These are phyloP conservation scores for Dipus sagitta DNA, from an alignment of 2,797 vertebrate species.

Conservation along the genomic window DNA sequence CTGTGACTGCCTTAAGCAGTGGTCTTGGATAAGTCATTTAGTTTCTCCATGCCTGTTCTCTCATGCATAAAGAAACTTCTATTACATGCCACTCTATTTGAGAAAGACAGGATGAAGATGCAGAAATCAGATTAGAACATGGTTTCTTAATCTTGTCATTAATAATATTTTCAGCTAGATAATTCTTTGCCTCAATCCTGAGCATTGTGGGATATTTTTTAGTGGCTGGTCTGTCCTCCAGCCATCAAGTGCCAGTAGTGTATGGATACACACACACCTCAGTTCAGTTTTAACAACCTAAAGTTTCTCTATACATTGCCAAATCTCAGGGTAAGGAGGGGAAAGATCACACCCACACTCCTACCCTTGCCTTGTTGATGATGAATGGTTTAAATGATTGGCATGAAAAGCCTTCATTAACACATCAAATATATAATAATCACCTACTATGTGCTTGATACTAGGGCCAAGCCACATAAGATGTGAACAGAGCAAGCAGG, in stretches of 20 bases:
- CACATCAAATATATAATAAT: slow-evolving; percentile 27
- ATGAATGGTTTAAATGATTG: neutral
- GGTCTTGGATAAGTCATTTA: slow-evolving; percentile 2
- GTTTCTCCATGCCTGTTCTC: neutral
- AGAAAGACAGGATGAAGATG: slow-evolving; percentile 21
- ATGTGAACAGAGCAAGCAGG: slow-evolving; percentile 15
- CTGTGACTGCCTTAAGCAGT: neutral
- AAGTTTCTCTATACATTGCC: neutral
- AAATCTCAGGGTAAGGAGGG: neutral
- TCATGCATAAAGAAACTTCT: slow-evolving; percentile 8
- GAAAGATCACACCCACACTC: neutral
- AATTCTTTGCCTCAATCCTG: slow-evolving; percentile 21
- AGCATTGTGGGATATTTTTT: neutral
- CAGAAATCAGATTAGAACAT: slow-evolving; percentile 23
- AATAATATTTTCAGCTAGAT: neutral
- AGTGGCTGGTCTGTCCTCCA: neutral
- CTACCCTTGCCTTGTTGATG: neutral
- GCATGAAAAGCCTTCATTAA: slow-evolving; percentile 49
- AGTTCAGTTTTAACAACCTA: neutral
- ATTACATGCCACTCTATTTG: neutral
- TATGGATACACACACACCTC: neutral
- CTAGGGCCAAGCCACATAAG: slow-evolving; percentile 46
- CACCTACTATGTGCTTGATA: slow-evolving; percentile 19
- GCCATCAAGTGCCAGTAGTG: neutral
- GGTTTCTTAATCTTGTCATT: neutral